Evolutionary conservation across 2,888 invertebrate species (phyloP).

Genomic region (Ochropacha duplaris): DNA sequence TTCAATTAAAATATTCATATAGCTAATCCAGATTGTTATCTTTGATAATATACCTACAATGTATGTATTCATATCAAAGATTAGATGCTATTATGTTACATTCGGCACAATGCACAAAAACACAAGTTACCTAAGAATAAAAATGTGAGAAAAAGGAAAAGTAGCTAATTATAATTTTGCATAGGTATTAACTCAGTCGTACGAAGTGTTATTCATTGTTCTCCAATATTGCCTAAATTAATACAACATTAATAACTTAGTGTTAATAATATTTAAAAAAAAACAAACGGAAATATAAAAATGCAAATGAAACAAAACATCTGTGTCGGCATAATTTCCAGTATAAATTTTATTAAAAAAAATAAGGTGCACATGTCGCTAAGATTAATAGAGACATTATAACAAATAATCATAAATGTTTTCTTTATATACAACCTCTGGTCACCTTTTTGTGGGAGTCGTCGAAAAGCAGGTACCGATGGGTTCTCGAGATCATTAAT

Average conservation of each 20-base stretch:
- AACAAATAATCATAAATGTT: conserved; percentile 65
- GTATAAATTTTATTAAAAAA: conserved; percentile 35
- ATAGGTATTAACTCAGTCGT: too few relatives aligned
- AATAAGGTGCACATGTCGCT: conserved; percentile 53
- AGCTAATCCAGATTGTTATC: not conserved
- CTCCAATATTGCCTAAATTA: not conserved
- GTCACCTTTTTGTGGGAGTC: conserved; percentile 64
- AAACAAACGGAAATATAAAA: conserved; percentile 54
- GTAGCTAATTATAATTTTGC: too few relatives aligned
- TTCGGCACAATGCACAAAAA: too few relatives aligned
- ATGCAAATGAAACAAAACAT: conserved; percentile 62
- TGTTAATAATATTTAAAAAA: conserved; percentile 4
- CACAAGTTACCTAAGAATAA: too few relatives aligned
- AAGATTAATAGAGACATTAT: conserved; percentile 77
- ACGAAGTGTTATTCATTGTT: not conserved
- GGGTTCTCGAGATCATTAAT: conserved; percentile 63
- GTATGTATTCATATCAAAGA: too few relatives aligned
- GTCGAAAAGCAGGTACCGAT: conserved; percentile 69
- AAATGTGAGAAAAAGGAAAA: too few relatives aligned
- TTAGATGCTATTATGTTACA: too few relatives aligned
- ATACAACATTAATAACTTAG: not conserved
- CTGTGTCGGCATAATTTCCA: conserved; percentile 45
- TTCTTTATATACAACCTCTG: conserved; percentile 47
- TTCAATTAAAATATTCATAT: conserved; percentile 1
- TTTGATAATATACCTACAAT: too few relatives aligned